phyloP scores from a whole-genome alignment of 2,797 vertebrate species.

The Melanotaenia nigrans region DNA sequence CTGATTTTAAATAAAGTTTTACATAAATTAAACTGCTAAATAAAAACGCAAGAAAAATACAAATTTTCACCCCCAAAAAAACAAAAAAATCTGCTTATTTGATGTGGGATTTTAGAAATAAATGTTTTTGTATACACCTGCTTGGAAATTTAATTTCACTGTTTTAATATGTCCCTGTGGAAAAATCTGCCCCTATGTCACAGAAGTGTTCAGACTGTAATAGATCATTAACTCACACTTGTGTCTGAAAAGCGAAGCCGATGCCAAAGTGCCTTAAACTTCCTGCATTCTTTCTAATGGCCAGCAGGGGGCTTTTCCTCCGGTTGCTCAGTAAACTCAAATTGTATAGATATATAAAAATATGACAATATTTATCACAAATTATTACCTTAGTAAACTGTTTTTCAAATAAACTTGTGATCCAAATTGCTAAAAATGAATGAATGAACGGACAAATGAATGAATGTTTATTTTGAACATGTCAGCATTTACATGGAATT shows the following conservation, averaged over 20 bases:
- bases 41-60: background rate
- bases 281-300: background rate
- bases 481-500: too few relatives aligned
- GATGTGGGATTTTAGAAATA: background rate
- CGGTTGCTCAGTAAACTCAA: background rate
- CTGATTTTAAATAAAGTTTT: background rate
- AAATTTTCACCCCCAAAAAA: background rate
- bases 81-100: background rate
- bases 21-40: background rate
- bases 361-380: background rate
- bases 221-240: background rate
- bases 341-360: background rate
- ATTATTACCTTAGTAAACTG: background rate
- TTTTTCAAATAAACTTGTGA: background rate
- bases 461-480: too few relatives aligned
- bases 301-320: background rate
- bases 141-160: background rate
- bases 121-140: background rate
- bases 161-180: background rate
- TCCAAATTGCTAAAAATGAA: background rate
- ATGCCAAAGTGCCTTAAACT: background rate
- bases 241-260: background rate
- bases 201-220: background rate
- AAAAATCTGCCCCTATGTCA: background rate
- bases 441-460: too few relatives aligned